Percentiles rank a stretch among this genome's conserved stretches.
Conservation (phyloP, 2,113 vertebrate genomes). For the Panurus biarmicus region DNA sequence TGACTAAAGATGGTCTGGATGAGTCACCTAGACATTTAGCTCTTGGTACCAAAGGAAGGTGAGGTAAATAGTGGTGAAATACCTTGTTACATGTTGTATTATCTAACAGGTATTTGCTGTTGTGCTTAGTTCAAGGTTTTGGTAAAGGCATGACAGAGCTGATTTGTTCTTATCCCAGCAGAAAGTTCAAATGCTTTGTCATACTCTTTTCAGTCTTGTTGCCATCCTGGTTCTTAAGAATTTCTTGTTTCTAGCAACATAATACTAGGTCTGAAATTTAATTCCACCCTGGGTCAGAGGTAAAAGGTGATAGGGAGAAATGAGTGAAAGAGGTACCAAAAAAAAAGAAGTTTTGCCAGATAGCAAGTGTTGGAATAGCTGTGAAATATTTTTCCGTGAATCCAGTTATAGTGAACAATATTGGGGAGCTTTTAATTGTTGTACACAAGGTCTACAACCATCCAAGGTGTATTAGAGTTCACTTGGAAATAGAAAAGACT, state of each 20-base stretch:
- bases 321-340: not conserved
- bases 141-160: not conserved
- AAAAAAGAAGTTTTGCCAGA: not conserved
- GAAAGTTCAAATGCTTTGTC: not conserved
- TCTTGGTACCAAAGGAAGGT: not conserved
- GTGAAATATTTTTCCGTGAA: not conserved
- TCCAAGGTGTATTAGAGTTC: not conserved
- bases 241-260: not conserved
- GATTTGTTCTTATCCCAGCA: not conserved
- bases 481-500: not conserved
- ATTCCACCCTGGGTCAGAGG: not conserved
- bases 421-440: slow-evolving; percentile 5
- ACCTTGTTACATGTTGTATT: not conserved
- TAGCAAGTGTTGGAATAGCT: not conserved
- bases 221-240: not conserved
- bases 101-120: not conserved
- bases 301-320: not conserved
- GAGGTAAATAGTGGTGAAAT: not conserved
- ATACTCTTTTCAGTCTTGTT: not conserved
- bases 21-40: not conserved
- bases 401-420: not conserved
- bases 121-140: not conserved
- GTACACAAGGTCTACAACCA: not conserved
- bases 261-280: not conserved
- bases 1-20: not conserved